phyloP scores from a whole-genome alignment of 2,113 vertebrate genomes.

The Sander vitreus region DNA sequence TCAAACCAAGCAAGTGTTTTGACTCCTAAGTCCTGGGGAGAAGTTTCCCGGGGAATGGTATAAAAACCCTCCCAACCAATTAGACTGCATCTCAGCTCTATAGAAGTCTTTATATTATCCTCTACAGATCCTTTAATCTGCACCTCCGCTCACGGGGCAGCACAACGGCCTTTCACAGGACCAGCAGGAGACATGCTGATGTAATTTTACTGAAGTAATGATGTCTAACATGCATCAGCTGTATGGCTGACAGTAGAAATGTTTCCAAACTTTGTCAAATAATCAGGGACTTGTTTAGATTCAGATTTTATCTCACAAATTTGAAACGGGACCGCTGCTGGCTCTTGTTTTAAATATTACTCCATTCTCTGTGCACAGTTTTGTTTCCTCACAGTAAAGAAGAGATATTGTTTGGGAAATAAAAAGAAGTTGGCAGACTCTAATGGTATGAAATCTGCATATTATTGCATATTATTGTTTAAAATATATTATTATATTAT shows the following conservation, averaged over 20 bases:
- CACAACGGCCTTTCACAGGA: not conserved
- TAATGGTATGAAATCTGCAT: not conserved
- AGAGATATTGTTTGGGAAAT: slow-evolving; percentile 6
- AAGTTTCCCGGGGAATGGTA: slow-evolving; percentile 5
- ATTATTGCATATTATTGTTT: too few relatives aligned
- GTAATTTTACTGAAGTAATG: slow-evolving; percentile 25
- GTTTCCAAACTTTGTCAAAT: slow-evolving; percentile 40
- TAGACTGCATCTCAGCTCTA: slow-evolving; percentile 11
- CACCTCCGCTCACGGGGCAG: slow-evolving; percentile 7
- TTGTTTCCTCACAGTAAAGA: not conserved
- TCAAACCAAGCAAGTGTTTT: slow-evolving; percentile 24
- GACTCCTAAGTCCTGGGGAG: not conserved
- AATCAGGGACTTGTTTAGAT: slow-evolving; percentile 34
- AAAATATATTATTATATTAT: too few relatives aligned
- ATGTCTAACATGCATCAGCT: slow-evolving; percentile 45
- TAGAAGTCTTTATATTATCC: not conserved
- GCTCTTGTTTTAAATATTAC: not conserved
- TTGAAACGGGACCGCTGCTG: not conserved
- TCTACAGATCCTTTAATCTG: slow-evolving; percentile 4
- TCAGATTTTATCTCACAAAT: slow-evolving; percentile 41
- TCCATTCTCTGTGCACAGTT: not conserved
- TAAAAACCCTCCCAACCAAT: not conserved
- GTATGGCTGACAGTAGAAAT: slow-evolving; percentile 38
- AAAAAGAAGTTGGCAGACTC: not conserved
- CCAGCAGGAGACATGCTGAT: slow-evolving; percentile 27